A percentile compares a stretch with the other conserved stretches of the same genome.
phyloP scores from a whole-genome alignment of 2,888 invertebrate species.

The Phalangium opilio region DNA sequence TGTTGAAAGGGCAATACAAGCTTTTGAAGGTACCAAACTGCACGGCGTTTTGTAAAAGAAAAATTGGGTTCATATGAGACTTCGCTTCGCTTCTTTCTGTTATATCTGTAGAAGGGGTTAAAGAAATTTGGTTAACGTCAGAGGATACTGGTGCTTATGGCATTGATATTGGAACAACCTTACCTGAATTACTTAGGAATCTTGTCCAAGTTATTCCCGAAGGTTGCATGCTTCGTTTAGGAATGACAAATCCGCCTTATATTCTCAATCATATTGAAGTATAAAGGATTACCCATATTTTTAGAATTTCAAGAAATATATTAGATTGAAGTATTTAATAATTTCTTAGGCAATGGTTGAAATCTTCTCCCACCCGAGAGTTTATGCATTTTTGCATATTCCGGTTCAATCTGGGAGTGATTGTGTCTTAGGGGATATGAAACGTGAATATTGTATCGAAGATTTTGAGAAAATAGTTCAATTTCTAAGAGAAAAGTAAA shows the following conservation, averaged over 20 bases:
- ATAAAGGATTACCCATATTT: constrained; percentile 2
- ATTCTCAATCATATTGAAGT: constrained; percentile 79
- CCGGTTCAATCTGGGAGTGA: constrained; percentile 98
- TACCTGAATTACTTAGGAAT: constrained; percentile 70
- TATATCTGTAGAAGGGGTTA: constrained; percentile 62
- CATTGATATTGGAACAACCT: constrained; percentile 70
- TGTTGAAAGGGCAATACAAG: constrained; percentile 65
- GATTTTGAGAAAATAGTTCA: constrained; percentile 83
- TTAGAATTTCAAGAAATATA: neutral
- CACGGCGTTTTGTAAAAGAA: too few relatives aligned
- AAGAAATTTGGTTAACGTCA: constrained; percentile 93
- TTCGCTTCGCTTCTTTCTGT: neutral
- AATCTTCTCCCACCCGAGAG: constrained; percentile 70
- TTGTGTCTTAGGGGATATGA: constrained; percentile 84
- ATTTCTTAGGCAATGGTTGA: constrained; percentile 53
- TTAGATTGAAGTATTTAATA: neutral
- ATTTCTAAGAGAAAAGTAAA: constrained; percentile 53
- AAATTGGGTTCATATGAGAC: too few relatives aligned
- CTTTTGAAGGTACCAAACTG: constrained; percentile 42
- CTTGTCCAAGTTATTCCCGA: constrained; percentile 52
- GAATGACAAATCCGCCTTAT: constrained; percentile 98
- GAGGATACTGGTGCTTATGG: constrained; percentile 98
- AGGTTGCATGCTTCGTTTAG: constrained; percentile 41
- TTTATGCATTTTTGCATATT: constrained; percentile 90
- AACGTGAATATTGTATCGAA: constrained; percentile 73